Percentiles rank a stretch among this genome's conserved stretches.
Conservation (phyloP, 2,113 vertebrate species). For the Turdus rufiventris region DNA sequence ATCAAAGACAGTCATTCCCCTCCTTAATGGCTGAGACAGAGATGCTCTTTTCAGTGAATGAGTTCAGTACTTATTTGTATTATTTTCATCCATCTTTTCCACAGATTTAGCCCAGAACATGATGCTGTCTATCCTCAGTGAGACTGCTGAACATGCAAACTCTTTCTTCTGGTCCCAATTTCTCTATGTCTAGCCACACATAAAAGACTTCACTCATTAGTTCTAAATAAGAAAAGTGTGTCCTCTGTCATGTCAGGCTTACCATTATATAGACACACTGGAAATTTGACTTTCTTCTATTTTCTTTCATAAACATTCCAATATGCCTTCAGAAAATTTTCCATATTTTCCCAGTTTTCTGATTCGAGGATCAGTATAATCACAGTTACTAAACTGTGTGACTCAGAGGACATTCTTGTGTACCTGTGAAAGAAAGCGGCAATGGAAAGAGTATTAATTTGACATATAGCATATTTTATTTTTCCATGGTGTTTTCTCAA, state of each 20-base stretch:
- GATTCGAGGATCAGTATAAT: background rate
- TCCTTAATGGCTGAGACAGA: background rate
- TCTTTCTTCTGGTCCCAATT: background rate
- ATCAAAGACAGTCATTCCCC: background rate
- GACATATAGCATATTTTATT: background rate
- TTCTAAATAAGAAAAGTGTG: background rate
- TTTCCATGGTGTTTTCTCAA: background rate
- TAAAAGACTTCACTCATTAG: background rate
- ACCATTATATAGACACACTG: background rate
- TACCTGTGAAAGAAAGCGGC: background rate
- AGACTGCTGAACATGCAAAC: background rate
- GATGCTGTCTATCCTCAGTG: background rate
- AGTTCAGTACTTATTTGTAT: background rate
- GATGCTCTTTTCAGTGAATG: background rate
- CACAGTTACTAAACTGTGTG: background rate
- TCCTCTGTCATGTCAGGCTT: background rate
- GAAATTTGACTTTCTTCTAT: background rate
- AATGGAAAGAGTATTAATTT: background rate
- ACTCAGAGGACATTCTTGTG: background rate
- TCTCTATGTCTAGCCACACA: background rate
- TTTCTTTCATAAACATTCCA: background rate
- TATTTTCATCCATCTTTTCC: background rate
- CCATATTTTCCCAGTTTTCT: background rate
- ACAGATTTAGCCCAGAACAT: background rate
- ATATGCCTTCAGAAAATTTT: background rate